phyloP scores from a whole-genome alignment of 2,113 vertebrate species.

The Psophia crepitans region DNA sequence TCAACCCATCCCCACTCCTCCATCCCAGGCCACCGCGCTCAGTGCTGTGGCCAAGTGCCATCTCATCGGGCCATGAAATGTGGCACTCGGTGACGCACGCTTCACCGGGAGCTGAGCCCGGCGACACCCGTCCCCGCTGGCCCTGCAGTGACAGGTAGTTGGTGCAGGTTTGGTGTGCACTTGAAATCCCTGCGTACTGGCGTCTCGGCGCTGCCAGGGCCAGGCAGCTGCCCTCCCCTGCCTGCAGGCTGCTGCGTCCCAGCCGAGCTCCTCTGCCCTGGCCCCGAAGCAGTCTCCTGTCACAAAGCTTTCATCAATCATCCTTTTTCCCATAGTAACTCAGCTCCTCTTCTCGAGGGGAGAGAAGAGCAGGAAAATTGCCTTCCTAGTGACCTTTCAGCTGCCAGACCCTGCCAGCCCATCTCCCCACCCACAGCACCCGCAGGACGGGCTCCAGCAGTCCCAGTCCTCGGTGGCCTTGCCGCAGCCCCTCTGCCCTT shows the following conservation, averaged over 20 bases:
- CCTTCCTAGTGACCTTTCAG: neutral
- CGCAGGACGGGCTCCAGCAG: neutral
- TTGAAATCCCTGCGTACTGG: neutral
- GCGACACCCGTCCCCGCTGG: fast-evolving
- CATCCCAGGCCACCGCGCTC: fast-evolving
- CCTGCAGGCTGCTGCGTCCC: fast-evolving
- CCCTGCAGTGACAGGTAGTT: neutral
- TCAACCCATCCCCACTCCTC: neutral
- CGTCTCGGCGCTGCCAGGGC: fast-evolving
- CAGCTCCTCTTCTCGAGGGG: neutral
- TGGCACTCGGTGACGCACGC: neutral
- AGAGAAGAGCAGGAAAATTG: neutral
- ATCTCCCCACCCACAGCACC: neutral
- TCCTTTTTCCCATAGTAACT: neutral
- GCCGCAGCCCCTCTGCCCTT: neutral
- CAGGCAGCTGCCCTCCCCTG: neutral
- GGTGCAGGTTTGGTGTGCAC: neutral
- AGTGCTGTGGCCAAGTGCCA: neutral
- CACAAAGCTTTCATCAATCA: neutral
- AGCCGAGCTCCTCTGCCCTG: neutral
- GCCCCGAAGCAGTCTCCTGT: neutral
- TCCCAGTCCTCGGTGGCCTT: neutral
- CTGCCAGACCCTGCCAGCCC: neutral
- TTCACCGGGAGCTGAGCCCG: neutral
- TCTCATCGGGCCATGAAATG: neutral